Base-by-base conservation (phyloP, 2,888 invertebrate genomes). In the Harpalus rufipes region DNA sequence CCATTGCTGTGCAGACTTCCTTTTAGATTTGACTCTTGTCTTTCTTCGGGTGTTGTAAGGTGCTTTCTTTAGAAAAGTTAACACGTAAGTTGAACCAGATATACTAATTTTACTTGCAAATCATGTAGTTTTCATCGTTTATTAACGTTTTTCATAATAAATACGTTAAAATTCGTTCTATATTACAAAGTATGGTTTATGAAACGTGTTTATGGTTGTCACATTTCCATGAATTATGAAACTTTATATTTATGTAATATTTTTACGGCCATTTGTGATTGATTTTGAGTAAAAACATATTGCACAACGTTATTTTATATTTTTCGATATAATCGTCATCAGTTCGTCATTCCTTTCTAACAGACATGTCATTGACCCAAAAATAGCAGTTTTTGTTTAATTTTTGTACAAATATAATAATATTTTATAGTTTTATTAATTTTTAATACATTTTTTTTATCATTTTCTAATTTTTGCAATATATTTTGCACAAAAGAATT, bases 41-140 rank as follows among this genome's bases (percentile, higher is more conserved):
- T 81, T 65, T 86, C 87, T 89, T 88, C 88, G 89, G 89, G 89
- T 89, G 89, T 90, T 89, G 90, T 89, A 90, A 89, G 89, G 90
- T 90, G 90, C 89, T 91, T 91, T 90, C 91, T 90, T 89, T 89
- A 89, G 89, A 91, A 90, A 89, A 89, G 91, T 91, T 89, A 90
- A 89, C 89, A 91, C 89, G 91, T 91, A 89, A 91, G 91, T 91
- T 89, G 16, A 10, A 39, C 58, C 14, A n/a, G 0, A 79, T 25
- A 59, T 85, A 74, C 41, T 85, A 59, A 18, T 82, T 58, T 82
- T 78, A 32, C 10, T 56, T 10, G 25, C n/a, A 63, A 61, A 82
- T 25, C 51, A 21, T 18, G 12, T 18, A 7, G 18, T 41, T 41
- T 72, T n/a, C 12, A 21, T 41, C 74, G 14, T 59, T 39, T 32